Conservation (phyloP, 1,140 invertebrate genomes). For the Armadillidium nasatum region DNA sequence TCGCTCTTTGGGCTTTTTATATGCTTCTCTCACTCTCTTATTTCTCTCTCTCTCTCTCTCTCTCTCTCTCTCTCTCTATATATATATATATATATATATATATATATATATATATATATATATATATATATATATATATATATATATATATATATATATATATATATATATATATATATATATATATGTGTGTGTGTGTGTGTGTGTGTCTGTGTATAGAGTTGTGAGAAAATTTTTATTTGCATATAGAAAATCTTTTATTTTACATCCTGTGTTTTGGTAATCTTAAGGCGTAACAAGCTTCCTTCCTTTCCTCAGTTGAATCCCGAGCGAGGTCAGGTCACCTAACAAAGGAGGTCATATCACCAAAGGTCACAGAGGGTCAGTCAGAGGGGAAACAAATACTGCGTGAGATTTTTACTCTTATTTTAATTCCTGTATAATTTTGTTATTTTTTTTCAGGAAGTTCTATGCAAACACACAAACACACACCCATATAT, state of each 20-base stretch:
- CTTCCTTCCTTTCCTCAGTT: background rate
- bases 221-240: too few relatives aligned
- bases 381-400: background rate
- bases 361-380: background rate
- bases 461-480: background rate
- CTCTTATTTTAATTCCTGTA: background rate
- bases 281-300: constrained; percentile 3
- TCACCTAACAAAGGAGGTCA: background rate
- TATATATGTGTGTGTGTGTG: too few relatives aligned
- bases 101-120: background rate
- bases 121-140: too few relatives aligned
- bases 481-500: background rate
- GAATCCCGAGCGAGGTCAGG: background rate
- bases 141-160: too few relatives aligned
- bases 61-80: constrained; percentile 1
- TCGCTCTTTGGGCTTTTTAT: too few relatives aligned
- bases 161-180: too few relatives aligned
- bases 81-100: constrained; percentile 6
- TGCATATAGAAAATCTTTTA: background rate
- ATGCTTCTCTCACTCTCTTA: background rate
- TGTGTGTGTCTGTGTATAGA: too few relatives aligned
- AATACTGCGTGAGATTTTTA: background rate
- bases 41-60: background rate
- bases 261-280: background rate
- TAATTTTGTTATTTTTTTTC: background rate